Evolutionary conservation across 2,113 vertebrate species (phyloP).

Genomic region (Indicator indicator): DNA sequence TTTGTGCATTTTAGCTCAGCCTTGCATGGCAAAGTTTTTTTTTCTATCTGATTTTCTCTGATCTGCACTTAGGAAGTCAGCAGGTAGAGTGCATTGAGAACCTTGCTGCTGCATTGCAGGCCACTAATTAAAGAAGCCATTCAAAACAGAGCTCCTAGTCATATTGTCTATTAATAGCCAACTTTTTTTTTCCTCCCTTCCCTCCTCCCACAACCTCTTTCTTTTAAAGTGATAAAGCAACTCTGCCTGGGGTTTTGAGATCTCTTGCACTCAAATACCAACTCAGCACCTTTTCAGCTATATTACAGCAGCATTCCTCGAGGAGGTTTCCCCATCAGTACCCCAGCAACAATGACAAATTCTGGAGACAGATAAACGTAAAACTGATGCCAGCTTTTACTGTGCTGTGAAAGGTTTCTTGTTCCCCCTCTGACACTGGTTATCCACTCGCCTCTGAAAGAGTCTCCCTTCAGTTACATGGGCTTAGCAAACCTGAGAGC

Average conservation of each 20-base stretch:
- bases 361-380: neutral
- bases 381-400: neutral
- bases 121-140: conserved; percentile 31
- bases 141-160: conserved; percentile 48
- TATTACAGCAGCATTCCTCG: neutral
- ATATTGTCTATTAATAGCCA: conserved; percentile 35
- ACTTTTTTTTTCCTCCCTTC: neutral
- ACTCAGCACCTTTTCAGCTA: neutral
- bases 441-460: neutral
- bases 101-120: neutral
- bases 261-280: neutral
- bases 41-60: neutral
- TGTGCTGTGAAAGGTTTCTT: neutral
- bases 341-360: neutral
- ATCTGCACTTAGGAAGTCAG: neutral
- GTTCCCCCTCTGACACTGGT: neutral
- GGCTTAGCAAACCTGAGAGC: conserved; percentile 75
- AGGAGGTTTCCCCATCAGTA: neutral
- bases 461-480: neutral
- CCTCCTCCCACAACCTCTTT: neutral
- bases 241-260: neutral
- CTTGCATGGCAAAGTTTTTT: neutral
- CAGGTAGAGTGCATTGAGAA: neutral
- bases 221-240: conserved; percentile 18
- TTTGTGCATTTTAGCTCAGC: neutral